Evolutionary conservation across 2,113 vertebrate species (phyloP).

Genomic region (Cromileptes altivelis): DNA sequence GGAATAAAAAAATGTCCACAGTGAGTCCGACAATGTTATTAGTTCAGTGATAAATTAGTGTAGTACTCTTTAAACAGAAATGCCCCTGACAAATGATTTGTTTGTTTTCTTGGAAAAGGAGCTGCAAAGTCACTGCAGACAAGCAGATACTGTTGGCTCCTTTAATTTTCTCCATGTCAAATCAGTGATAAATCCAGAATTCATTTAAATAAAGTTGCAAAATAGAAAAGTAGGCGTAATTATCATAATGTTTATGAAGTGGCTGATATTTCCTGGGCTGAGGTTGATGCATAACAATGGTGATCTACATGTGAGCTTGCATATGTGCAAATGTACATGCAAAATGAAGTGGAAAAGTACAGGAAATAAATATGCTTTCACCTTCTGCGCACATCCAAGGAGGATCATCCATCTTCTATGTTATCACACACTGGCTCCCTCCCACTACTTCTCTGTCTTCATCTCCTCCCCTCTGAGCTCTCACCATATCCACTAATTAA

Average conservation of each 20-base stretch:
- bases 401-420: slow-evolving; percentile 42
- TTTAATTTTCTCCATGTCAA: neutral
- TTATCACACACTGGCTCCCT: slow-evolving; percentile 18
- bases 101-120: neutral
- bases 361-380: slow-evolving; percentile 15
- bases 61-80: neutral
- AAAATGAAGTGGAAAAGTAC: neutral
- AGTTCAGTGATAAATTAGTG: neutral
- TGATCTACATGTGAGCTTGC: neutral
- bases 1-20: neutral
- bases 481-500: slow-evolving; percentile 57
- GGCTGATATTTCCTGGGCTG: neutral
- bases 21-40: neutral
- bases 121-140: neutral
- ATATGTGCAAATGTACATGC: slow-evolving; percentile 2
- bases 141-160: neutral
- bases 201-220: neutral
- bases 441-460: slow-evolving; percentile 24
- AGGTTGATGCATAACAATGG: neutral
- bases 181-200: neutral
- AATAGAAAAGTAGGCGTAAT: neutral
- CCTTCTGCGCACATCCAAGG: slow-evolving; percentile 11
- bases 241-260: neutral
- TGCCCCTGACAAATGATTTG: neutral
- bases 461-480: slow-evolving; percentile 17